Evolutionary conservation across 2,888 invertebrate genomes (phyloP).

Genomic region (Rapana venosa): DNA sequence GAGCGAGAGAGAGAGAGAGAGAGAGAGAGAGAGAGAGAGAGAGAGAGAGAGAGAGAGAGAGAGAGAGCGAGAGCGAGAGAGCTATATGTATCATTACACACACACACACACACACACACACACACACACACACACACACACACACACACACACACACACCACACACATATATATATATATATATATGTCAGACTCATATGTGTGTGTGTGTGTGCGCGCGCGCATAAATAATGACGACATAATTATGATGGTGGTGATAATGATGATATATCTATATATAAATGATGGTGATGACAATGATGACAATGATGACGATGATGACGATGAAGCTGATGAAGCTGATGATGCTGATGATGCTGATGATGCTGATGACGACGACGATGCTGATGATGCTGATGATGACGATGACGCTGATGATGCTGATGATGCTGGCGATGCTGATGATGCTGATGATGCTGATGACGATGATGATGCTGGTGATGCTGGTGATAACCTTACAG

Average conservation of each 20-base stretch:
- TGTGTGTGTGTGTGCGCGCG: no score
- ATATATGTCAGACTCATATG: no score
- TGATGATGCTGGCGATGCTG: neutral
- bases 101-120: slow-evolving; percentile 8
- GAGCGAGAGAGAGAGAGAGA: no score
- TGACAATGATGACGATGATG: no score
- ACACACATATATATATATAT: no score
- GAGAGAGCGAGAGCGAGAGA: neutral
- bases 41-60: no score
- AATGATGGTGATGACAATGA: neutral
- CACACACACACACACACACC: no score
- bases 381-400: neutral
- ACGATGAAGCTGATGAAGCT: neutral
- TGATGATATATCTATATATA: no score
- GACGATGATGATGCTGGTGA: neutral
- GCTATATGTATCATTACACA: neutral
- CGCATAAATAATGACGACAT: no score
- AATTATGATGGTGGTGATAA: neutral
- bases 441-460: neutral
- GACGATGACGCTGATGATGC: neutral
- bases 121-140: no score
- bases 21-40: no score
- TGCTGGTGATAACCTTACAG: neutral
- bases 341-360: neutral
- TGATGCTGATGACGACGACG: neutral